Conservation (phyloP, 2,113 vertebrate genomes). For the Elgaria multicarinata region DNA sequence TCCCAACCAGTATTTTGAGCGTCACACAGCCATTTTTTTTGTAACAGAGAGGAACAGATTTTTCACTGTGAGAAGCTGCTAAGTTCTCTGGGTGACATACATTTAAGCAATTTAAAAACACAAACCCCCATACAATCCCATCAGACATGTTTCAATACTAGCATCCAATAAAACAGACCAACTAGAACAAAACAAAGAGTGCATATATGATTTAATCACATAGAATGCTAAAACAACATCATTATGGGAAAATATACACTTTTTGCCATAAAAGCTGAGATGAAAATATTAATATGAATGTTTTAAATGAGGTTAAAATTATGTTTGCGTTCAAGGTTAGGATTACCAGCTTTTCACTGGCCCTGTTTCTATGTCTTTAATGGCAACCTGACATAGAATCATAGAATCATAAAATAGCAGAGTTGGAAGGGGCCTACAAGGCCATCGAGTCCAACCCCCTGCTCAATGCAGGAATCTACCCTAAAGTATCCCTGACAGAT, state of each 20-base stretch:
- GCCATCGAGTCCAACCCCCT: too few relatives aligned
- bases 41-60: neutral
- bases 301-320: neutral
- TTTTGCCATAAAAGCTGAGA: neutral
- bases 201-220: neutral
- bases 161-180: neutral
- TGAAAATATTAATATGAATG: neutral
- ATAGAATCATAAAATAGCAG: too few relatives aligned
- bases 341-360: neutral
- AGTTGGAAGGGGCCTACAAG: too few relatives aligned
- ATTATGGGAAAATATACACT: neutral
- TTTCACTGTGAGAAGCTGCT: neutral
- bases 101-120: neutral
- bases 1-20: neutral
- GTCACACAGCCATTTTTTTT: neutral
- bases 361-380: neutral
- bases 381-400: neutral
- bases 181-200: neutral
- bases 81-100: neutral
- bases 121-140: neutral
- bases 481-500: too few relatives aligned
- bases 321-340: neutral
- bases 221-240: neutral
- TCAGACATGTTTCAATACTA: neutral
- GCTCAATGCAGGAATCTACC: too few relatives aligned